Evolutionary conservation across 2,888 invertebrate genomes (phyloP), one percentile per base, ranked within the genome.

Genomic region (Lasius platythorax): DNA sequence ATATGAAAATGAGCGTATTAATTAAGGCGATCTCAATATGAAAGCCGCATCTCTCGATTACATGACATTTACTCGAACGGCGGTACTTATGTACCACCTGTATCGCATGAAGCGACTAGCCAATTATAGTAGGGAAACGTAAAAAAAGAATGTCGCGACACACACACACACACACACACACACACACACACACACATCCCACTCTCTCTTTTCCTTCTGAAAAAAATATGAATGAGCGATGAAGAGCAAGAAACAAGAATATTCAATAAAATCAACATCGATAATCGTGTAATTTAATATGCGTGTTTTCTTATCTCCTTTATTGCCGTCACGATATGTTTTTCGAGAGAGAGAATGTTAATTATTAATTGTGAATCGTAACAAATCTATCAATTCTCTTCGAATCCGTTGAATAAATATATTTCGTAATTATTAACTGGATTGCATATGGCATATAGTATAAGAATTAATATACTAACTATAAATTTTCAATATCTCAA

Each of bases 151-250:
- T 37, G 5, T 0, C 4, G 37, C 5, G 23, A 23, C 23, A 23
- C 37, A 37, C 4, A 37, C 37, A 37, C 37, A 33, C 2, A 33
- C 30, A 33, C 30, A 33, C 30, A 33, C 30, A 33, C 46, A 28
- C 30, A 33, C 37, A 33, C 2, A 33, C 30, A 33, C 30, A 33
- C 30, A 33, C 30, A 33, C 46, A 28, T 73, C 33, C 58, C 58
- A 28, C 33, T 30, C 40, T 33, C 28, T 63, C n/a, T 8, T 8
- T 50, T 6, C 18, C n/a, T n/a, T 53, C 2, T 8, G 3, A 53
- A 70, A 67, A 67, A 64, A 87, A 88, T 85, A 83, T 64, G 56
- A 66, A 73, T 53, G 64, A 81, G 64, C 70, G 83, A 86, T 84
- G 75, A 74, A 64, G 56, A 76, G 11, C 61, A 70, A 84, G 85